These are phyloP conservation scores for Rhyacichthys aspro DNA, from an alignment of 2,797 vertebrate genomes.

Conservation along the genomic window DNA sequence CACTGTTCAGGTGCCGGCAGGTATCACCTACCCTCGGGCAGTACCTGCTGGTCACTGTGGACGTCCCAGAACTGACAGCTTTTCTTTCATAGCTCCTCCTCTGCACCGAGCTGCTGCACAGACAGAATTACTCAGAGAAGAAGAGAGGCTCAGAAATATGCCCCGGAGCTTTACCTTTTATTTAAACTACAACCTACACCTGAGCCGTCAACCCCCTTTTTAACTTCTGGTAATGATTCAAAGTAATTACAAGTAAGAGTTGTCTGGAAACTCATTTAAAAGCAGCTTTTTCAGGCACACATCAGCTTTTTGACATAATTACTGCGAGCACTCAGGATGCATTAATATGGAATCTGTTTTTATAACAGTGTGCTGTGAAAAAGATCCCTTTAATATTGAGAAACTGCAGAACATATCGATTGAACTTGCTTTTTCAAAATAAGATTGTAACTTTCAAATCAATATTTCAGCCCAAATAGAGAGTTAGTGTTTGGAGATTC, in stretches of 20 bases:
- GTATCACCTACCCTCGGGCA: conserved; percentile 50
- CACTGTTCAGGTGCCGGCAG: conserved; percentile 30
- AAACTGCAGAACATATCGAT: too few species aligned
- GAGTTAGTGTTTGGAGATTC: too few species aligned
- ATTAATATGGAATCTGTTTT: conserved; percentile 27
- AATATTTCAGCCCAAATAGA: too few species aligned
- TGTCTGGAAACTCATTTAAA: conserved; percentile 51
- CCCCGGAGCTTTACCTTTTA: conserved; percentile 28
- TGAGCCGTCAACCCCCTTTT: conserved; percentile 4
- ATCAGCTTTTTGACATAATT: conserved; percentile 56
- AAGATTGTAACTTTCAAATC: too few species aligned
- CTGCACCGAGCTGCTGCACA: conserved; percentile 10
- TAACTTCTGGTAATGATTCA: conserved; percentile 47
- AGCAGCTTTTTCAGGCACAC: conserved; percentile 50
- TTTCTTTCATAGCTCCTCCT: conserved; percentile 24
- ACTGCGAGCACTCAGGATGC: conserved; percentile 46
- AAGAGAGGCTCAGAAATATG: conserved; percentile 26
- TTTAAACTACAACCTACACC: conserved; percentile 10
- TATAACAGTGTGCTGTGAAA: neutral
- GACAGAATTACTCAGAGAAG: conserved; percentile 4
- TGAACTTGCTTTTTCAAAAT: too few species aligned
- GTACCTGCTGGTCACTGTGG: conserved; percentile 44
- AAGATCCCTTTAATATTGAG: neutral
- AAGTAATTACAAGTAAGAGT: conserved; percentile 45
- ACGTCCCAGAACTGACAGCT: conserved; percentile 29